phyloP scores from a whole-genome alignment of 2,888 invertebrate genomes.

The Hyles lineata region DNA sequence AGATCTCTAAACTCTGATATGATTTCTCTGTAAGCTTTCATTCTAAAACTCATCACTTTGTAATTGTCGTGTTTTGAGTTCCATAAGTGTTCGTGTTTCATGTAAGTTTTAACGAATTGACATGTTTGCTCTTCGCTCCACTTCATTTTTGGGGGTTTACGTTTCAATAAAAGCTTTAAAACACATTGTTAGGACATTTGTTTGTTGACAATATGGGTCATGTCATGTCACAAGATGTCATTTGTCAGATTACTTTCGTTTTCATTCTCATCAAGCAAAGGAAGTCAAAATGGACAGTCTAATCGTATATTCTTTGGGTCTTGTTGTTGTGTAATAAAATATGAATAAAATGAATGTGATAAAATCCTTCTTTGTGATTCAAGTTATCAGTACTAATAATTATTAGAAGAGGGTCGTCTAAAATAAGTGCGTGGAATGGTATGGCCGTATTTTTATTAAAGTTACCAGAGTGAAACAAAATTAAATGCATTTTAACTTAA shows the following conservation, averaged over 20 bases:
- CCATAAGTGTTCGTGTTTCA: constrained; percentile 73
- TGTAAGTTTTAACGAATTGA: constrained; percentile 75
- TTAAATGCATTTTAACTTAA: too few relatives aligned
- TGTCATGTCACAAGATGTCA: neutral
- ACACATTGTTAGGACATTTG: neutral
- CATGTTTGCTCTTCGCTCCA: constrained; percentile 76
- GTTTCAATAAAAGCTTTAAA: neutral
- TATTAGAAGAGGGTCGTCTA: too few relatives aligned
- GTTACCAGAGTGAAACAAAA: too few relatives aligned
- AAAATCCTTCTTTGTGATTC: too few relatives aligned
- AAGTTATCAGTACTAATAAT: too few relatives aligned
- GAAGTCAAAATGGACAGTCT: too few relatives aligned
- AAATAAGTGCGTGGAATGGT: too few relatives aligned
- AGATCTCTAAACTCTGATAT: constrained; percentile 56
- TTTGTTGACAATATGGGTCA: constrained; percentile 8
- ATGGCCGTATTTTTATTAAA: too few relatives aligned
- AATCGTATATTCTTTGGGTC: too few relatives aligned
- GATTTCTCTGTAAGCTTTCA: constrained; percentile 63
- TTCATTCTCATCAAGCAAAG: neutral
- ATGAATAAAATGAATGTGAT: too few relatives aligned
- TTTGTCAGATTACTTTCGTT: neutral
- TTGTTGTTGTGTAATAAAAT: too few relatives aligned
- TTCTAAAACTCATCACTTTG: constrained; percentile 60
- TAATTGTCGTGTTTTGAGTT: constrained; percentile 67
- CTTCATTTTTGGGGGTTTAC: constrained; percentile 55